These are phyloP conservation scores for Penaeus japonicus DNA, from an alignment of 1,140 invertebrate genomes.

Conservation along the genomic window DNA sequence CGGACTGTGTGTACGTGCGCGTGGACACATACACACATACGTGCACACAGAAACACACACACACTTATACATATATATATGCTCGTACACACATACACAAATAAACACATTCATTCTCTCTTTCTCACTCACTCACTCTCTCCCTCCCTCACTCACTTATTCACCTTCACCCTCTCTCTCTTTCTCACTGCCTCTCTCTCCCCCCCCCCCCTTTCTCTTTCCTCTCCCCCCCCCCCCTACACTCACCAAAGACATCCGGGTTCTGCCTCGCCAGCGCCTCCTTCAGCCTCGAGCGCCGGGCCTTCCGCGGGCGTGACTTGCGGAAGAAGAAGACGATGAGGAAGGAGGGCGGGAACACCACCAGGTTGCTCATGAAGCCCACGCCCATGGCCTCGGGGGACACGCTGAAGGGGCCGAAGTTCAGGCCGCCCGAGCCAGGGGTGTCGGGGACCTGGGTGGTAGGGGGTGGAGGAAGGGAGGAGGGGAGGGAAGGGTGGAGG, in stretches of 20 bases:
- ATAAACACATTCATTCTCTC: neutral
- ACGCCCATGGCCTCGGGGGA: conserved; percentile 61
- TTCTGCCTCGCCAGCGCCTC: conserved; percentile 46
- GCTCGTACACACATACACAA: no score
- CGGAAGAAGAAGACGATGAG: conserved; percentile 65
- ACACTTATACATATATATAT: no score
- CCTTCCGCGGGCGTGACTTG: conserved; percentile 57
- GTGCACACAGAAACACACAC: no score
- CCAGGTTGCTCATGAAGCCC: conserved; percentile 64
- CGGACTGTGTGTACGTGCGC: no score
- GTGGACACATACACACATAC: no score
- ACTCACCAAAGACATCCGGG: no score
- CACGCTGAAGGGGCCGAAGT: conserved; percentile 40
- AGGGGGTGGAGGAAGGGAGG: neutral
- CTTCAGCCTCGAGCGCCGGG: conserved; percentile 58
- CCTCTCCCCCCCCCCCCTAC: neutral
- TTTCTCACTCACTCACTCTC: neutral
- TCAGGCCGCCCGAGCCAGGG: conserved; percentile 24
- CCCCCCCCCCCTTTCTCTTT: neutral
- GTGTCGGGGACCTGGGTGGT: neutral
- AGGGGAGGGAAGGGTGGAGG: no score
- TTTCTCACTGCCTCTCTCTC: neutral
- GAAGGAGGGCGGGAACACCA: conserved; percentile 69
- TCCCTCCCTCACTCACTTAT: neutral
- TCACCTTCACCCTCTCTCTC: neutral